Evolutionary conservation across 2,797 vertebrate genomes (phyloP).

Genomic region (Pseudochaenichthys georgianus): DNA sequence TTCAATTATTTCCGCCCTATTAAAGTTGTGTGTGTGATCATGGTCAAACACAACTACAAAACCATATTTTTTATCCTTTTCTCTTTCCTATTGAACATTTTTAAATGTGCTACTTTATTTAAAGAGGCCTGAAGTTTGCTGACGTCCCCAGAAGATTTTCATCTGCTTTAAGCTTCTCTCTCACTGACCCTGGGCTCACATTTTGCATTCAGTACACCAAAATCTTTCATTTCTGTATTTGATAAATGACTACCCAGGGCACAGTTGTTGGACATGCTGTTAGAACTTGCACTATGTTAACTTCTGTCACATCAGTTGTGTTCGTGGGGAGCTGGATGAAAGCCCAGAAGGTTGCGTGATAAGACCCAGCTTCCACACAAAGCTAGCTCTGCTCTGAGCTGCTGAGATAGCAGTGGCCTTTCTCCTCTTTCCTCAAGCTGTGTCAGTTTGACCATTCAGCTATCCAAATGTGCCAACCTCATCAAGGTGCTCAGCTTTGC

Average conservation of each 20-base stretch:
- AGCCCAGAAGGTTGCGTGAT: slow-evolving; percentile 46
- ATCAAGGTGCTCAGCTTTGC: slow-evolving; percentile 77
- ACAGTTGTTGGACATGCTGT: slow-evolving; percentile 1
- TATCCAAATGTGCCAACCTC: slow-evolving; percentile 68
- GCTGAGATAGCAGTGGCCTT: slow-evolving; percentile 70
- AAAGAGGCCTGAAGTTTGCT: neutral
- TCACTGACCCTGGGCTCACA: neutral
- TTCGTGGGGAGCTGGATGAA: slow-evolving; percentile 9
- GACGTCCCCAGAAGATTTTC: neutral
- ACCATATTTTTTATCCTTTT: neutral
- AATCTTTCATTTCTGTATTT: slow-evolving; percentile 6
- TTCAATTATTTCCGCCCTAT: neutral
- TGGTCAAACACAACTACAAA: neutral
- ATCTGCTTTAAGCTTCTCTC: slow-evolving; percentile 2
- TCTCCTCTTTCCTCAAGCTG: slow-evolving; percentile 59
- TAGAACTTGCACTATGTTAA: slow-evolving; percentile 6
- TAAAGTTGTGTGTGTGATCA: neutral
- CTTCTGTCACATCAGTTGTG: slow-evolving; percentile 17
- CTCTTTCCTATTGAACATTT: slow-evolving; percentile 8
- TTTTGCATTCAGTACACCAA: slow-evolving; percentile 9
- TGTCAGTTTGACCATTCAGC: slow-evolving; percentile 71
- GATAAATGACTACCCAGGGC: neutral
- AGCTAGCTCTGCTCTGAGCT: slow-evolving; percentile 47
- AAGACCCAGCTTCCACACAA: slow-evolving; percentile 43
- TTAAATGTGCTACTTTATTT: slow-evolving; percentile 13